Conservation (phyloP, 2,888 invertebrate genomes). For the Morpho deidamia region DNA sequence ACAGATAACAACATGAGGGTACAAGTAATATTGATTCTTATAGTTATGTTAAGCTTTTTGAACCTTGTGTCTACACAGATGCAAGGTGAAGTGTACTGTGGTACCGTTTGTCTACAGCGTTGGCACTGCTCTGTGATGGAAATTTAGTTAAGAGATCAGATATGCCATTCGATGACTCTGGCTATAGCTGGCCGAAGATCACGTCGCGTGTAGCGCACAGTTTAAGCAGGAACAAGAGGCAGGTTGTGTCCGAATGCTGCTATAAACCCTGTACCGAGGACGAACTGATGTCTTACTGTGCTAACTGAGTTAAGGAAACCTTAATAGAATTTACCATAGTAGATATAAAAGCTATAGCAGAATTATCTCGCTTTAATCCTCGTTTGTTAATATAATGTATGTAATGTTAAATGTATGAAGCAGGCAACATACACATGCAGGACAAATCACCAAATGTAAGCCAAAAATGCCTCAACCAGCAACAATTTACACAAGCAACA, state of each 20-base stretch:
- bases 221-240: slow-evolving; percentile 33
- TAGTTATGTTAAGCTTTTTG: neutral
- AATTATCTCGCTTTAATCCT: no score
- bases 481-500: no score
- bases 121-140: slow-evolving; percentile 25
- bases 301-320: neutral
- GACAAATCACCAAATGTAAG: no score
- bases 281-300: slow-evolving; percentile 36
- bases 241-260: slow-evolving; percentile 41
- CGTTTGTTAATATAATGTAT: no score
- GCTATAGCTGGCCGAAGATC: slow-evolving; percentile 29
- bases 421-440: no score
- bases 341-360: no score
- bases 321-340: no score
- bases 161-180: neutral
- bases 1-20: slow-evolving; percentile 12
- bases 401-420: no score
- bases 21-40: neutral
- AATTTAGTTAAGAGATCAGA: slow-evolving; percentile 22
- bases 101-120: slow-evolving; percentile 24
- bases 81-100: slow-evolving; percentile 13
- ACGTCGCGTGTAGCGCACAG: slow-evolving; percentile 26
- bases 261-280: slow-evolving; percentile 35
- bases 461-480: no score
- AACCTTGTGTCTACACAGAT: neutral